A percentile compares a stretch with the other conserved stretches of the same genome.
Evolutionary conservation across 2,797 vertebrate species (phyloP).

Genomic region (Gobionotothen gibberifrons): DNA sequence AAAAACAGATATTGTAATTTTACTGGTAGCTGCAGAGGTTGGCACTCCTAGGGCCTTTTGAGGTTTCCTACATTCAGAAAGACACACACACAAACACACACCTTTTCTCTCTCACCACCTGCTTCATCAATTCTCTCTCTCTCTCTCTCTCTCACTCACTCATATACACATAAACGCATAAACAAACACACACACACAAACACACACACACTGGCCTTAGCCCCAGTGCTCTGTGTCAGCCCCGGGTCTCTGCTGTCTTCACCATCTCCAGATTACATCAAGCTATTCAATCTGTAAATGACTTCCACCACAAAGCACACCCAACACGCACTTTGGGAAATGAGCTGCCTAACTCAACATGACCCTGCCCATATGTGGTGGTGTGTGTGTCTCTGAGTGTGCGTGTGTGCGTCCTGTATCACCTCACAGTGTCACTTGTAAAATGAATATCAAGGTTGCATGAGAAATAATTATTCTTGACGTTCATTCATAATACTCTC

Average conservation of each 20-base stretch:
- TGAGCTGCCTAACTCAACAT: constrained; percentile 81
- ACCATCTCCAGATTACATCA: constrained; percentile 85
- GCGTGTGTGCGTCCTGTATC: constrained; percentile 59
- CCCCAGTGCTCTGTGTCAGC: constrained; percentile 69
- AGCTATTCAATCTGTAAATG: constrained; percentile 84
- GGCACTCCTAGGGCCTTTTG: constrained; percentile 16
- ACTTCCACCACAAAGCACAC: constrained; percentile 81
- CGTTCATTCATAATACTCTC: constrained; percentile 74
- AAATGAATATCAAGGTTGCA: constrained; percentile 77
- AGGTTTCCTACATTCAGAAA: constrained; percentile 25
- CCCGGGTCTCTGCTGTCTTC: constrained; percentile 76
- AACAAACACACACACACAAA: constrained; percentile 38
- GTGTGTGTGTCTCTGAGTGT: constrained; percentile 58
- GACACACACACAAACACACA: constrained; percentile 19
- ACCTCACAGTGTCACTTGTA: constrained; percentile 73
- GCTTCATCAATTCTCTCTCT: constrained; percentile 51
- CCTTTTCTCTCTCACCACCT: constrained; percentile 33
- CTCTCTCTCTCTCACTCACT: constrained; percentile 37
- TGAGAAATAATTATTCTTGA: constrained; percentile 75
- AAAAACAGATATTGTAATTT: constrained; percentile 10
- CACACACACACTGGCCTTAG: constrained; percentile 60
- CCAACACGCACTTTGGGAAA: constrained; percentile 84
- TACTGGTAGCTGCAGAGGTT: constrained; percentile 21
- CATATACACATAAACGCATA: constrained; percentile 43
- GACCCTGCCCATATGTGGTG: constrained; percentile 71